Conservation (phyloP, 2,888 invertebrate genomes). For the Harmothoe impar region DNA sequence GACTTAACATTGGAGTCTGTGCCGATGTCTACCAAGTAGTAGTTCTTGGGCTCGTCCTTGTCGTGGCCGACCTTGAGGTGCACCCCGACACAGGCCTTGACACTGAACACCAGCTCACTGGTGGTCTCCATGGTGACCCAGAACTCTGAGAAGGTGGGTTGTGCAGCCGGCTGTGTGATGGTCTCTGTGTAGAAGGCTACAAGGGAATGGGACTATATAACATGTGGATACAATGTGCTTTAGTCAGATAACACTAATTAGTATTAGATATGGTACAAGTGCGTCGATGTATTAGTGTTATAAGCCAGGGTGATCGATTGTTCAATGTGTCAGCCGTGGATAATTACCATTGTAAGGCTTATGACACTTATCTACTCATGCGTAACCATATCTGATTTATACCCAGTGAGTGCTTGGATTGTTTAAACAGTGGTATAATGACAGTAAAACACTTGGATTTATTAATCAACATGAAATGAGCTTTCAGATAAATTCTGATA, state of each 20-base stretch:
- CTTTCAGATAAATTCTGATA: too few relatives aligned
- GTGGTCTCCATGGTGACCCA: not conserved
- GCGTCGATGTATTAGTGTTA: not conserved
- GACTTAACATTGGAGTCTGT: not conserved
- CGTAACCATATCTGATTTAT: too few relatives aligned
- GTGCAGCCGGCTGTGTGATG: not conserved
- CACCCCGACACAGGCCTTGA: not conserved
- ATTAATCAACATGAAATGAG: too few relatives aligned
- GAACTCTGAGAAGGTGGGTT: constrained; percentile 14
- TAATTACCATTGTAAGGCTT: too few relatives aligned
- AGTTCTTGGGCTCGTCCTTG: not conserved
- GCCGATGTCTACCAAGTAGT: not conserved
- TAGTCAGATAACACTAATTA: too few relatives aligned
- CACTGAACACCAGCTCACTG: constrained; percentile 5
- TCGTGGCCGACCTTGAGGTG: not conserved
- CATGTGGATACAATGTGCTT: not conserved
- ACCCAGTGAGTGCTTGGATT: too few relatives aligned
- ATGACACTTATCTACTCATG: too few relatives aligned
- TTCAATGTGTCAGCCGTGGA: too few relatives aligned
- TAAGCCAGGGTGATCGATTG: too few relatives aligned
- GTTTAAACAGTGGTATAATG: too few relatives aligned
- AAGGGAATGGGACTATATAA: not conserved
- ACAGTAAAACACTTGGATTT: too few relatives aligned
- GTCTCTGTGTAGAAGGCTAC: not conserved
- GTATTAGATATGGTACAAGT: not conserved